Evolutionary conservation across 1,140 invertebrate genomes (phyloP), one percentile per base, ranked within the genome.

Genomic region (Fopius arisanus): DNA sequence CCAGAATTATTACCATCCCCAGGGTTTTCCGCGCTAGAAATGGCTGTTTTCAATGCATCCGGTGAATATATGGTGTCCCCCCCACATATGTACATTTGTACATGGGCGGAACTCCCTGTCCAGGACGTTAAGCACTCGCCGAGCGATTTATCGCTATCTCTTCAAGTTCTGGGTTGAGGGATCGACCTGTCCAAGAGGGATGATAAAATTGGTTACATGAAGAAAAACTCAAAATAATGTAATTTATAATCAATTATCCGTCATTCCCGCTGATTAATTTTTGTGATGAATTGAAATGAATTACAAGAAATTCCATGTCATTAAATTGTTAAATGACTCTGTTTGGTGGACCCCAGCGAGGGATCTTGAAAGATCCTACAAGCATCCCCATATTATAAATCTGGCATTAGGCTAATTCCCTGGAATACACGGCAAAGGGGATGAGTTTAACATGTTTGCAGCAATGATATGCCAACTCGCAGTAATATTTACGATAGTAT

Each of bases 111-210:
- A 19, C 40, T 31, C 23, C 29, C 82, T 81, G 82, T 80, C 48
- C 72, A 67, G 72, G 82, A 81, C 82, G 73, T 82, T 84, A 84
- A 84, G 70, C 72, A 73, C 59, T 80, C 65, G 26, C 14, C 23
- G 78, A 78, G 12, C 77, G 80, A 84, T 84, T 84, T 84, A 83
- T 84, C 68, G 78, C 76, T 72, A 54, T 37, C 33, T 37, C 33
- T 37, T 7, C 7, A 12, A 12, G 33, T 37, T n/a, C n/a, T n/a
- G n/a, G n/a, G n/a, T n/a, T n/a, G n/a, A n/a, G n/a, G n/a, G n/a
- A n/a, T n/a, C n/a, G n/a, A n/a, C n/a, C n/a, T n/a, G n/a, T n/a
- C n/a, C n/a, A n/a, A n/a, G n/a, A n/a, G n/a, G n/a, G n/a, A n/a
- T n/a, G n/a, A n/a, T n/a, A n/a, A n/a, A n/a, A n/a, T n/a, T n/a